Percentiles rank a stretch among this genome's conserved stretches.
Evolutionary conservation across 2,797 vertebrate genomes (phyloP).

Genomic region (Hoplostethus mediterraneus): DNA sequence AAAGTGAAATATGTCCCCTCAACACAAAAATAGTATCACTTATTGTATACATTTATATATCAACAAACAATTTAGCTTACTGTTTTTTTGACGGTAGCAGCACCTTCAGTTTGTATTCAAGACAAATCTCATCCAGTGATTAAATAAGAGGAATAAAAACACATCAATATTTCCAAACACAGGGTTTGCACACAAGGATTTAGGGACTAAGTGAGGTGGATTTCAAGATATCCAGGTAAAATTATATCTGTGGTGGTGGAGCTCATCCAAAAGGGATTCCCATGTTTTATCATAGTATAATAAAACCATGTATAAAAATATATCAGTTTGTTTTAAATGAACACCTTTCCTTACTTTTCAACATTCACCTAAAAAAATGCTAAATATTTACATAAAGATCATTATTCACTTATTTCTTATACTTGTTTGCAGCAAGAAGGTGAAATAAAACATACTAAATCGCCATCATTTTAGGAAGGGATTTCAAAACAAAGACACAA

Average conservation of each 20-base stretch:
- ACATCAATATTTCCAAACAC: constrained; percentile 55
- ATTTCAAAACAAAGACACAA: constrained; percentile 11
- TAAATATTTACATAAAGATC: constrained; percentile 72
- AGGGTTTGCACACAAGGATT: constrained; percentile 32
- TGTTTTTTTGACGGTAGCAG: constrained; percentile 84
- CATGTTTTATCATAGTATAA: constrained; percentile 52
- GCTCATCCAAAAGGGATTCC: constrained; percentile 46
- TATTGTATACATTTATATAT: constrained; percentile 36
- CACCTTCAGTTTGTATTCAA: constrained; percentile 87
- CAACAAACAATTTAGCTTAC: constrained; percentile 63
- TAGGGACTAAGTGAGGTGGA: constrained; percentile 22
- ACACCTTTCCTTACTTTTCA: constrained; percentile 50
- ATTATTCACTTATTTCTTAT: constrained; percentile 54
- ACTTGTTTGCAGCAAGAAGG: constrained; percentile 34
- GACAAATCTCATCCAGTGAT: constrained; percentile 64
- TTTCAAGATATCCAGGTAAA: constrained; percentile 43
- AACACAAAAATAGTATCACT: constrained; percentile 19
- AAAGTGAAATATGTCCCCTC: neutral
- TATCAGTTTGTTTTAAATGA: constrained; percentile 77
- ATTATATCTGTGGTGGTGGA: constrained; percentile 36
- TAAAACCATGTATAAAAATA: constrained; percentile 81
- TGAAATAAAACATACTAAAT: constrained; percentile 44
- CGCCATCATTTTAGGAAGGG: constrained; percentile 18
- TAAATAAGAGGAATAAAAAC: constrained; percentile 62
- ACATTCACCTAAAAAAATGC: constrained; percentile 62